Conservation (phyloP, 2,113 vertebrate species). For the Eonycteris spelaea region DNA sequence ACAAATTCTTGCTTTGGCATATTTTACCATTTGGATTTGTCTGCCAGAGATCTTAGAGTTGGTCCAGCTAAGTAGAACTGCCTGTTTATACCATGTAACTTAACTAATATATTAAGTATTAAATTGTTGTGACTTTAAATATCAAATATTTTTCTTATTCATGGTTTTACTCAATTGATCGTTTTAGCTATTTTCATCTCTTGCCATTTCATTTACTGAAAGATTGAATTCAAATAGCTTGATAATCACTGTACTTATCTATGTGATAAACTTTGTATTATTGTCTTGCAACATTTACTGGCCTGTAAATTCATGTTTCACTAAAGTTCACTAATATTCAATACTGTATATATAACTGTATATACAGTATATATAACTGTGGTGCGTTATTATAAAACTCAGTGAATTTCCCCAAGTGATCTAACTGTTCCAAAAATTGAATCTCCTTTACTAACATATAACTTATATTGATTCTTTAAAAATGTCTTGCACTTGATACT, state of each 20-base stretch:
- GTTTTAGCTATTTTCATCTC: background rate
- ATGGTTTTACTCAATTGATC: background rate
- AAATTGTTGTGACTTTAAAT: background rate
- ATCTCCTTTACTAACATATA: background rate
- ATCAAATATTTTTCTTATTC: background rate
- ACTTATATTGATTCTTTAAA: background rate
- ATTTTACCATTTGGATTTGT: background rate
- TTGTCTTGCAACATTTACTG: background rate
- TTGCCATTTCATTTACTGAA: constrained; percentile 22
- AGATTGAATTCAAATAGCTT: constrained; percentile 10
- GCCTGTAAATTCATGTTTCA: background rate
- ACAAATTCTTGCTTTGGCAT: background rate
- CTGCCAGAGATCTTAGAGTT: background rate
- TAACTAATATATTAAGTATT: background rate
- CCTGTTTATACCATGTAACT: background rate
- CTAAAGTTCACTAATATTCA: background rate
- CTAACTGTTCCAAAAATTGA: background rate
- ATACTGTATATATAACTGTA: background rate
- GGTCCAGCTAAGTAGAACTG: background rate
- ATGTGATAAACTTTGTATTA: background rate
- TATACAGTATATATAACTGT: background rate
- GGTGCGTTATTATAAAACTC: background rate
- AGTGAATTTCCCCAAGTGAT: background rate
- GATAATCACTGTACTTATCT: background rate
- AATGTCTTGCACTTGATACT: background rate